phyloP scores from a whole-genome alignment of 1,140 invertebrate genomes.

The Dendroctonus valens region DNA sequence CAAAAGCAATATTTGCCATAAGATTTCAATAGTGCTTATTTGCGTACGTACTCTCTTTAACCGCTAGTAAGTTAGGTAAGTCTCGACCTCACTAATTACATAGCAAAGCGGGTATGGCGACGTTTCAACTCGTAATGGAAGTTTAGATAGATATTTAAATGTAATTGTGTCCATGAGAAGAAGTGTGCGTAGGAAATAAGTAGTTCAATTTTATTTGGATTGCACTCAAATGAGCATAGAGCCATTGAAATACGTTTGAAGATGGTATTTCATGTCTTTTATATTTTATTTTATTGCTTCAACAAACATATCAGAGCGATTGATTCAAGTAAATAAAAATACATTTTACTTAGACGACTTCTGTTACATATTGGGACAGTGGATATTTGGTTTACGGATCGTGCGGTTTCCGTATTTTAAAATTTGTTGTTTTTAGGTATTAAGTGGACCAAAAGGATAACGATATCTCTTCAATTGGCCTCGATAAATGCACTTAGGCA shows the following conservation, averaged over 20 bases:
- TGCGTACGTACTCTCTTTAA: neutral
- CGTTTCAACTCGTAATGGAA: neutral
- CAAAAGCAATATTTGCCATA: constrained; percentile 16
- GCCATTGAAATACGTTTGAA: neutral
- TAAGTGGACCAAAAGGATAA: neutral
- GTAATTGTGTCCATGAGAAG: constrained; percentile 7
- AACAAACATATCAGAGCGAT: neutral
- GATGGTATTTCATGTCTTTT: neutral
- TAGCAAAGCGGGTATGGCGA: neutral
- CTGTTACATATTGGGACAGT: neutral
- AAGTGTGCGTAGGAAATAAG: constrained; percentile 4
- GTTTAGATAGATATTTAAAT: no score
- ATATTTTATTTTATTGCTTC: neutral
- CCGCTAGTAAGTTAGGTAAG: neutral
- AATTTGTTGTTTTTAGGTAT: neutral
- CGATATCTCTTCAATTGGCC: no score
- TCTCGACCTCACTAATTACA: neutral
- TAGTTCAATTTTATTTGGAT: constrained; percentile 15
- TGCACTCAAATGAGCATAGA: neutral
- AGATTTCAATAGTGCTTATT: constrained; percentile 16
- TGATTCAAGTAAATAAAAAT: neutral
- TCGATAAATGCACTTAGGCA: no score
- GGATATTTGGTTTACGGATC: neutral
- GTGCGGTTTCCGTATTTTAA: neutral
- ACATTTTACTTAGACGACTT: neutral